phyloP scores from a whole-genome alignment of 2,888 invertebrate genomes.

The Limnephilus rhombicus region DNA sequence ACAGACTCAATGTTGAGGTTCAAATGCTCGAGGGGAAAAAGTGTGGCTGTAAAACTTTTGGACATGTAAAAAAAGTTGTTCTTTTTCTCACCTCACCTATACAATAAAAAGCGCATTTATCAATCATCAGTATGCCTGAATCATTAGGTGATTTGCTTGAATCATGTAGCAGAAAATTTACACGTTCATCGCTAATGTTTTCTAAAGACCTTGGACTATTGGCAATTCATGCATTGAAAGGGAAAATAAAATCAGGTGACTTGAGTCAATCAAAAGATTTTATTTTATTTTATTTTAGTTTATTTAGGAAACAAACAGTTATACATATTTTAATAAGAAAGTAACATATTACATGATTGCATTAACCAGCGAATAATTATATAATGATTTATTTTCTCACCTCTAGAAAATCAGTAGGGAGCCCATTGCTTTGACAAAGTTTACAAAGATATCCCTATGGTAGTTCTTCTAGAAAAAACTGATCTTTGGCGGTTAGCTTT shows the following conservation, averaged over 20 bases:
- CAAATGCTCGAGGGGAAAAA: neutral
- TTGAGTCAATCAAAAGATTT: no score
- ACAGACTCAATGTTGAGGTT: constrained; percentile 13
- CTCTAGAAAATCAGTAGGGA: neutral
- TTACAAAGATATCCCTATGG: neutral
- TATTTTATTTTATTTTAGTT: no score
- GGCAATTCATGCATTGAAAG: no score
- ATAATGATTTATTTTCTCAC: neutral
- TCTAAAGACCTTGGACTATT: no score
- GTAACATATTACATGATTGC: no score
- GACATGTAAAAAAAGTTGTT: neutral
- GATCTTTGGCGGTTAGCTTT: neutral
- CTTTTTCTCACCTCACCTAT: neutral
- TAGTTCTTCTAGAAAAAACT: neutral
- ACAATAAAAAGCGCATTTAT: neutral
- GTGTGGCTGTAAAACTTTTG: neutral
- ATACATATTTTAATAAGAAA: no score
- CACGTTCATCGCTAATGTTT: no score
- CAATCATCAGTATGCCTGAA: neutral
- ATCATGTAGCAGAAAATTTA: neutral
- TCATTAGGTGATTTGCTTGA: neutral
- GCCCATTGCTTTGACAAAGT: neutral
- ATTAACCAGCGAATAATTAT: no score
- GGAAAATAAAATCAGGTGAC: no score
- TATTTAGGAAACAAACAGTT: no score